phyloP scores from a whole-genome alignment of 2,113 vertebrate genomes.

The Malurus cyaneus region DNA sequence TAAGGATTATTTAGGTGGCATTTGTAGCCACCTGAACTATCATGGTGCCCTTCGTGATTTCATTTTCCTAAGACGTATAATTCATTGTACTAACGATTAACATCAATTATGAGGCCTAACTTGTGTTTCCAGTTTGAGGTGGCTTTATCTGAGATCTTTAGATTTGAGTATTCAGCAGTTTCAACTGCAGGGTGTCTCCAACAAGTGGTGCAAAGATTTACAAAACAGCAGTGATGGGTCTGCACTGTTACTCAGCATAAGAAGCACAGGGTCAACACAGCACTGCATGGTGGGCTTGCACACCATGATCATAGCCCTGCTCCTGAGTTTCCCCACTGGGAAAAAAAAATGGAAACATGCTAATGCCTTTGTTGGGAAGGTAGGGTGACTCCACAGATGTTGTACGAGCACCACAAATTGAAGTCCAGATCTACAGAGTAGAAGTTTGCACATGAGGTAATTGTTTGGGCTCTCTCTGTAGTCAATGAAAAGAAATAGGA shows the following conservation, averaged over 20 bases:
- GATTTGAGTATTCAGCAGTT: neutral
- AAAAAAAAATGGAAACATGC: neutral
- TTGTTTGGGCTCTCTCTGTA: neutral
- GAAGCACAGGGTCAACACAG: neutral
- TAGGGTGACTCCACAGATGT: neutral
- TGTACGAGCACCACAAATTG: neutral
- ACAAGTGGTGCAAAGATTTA: neutral
- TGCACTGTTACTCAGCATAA: neutral
- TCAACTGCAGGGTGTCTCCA: neutral
- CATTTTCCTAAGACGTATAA: neutral
- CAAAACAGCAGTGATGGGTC: neutral
- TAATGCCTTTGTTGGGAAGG: neutral
- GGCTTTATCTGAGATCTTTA: neutral
- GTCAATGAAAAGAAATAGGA: conserved; percentile 9
- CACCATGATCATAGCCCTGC: neutral
- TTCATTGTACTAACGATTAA: neutral
- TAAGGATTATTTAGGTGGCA: neutral
- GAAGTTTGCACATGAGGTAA: neutral
- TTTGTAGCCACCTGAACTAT: neutral
- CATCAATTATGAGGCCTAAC: neutral
- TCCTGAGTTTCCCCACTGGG: neutral
- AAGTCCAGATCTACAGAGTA: neutral
- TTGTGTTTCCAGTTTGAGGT: neutral
- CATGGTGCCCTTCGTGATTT: neutral
- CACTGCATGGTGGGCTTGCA: neutral